Evolutionary conservation across 2,113 vertebrate species (phyloP).

Genomic region (Tringa solitaria): DNA sequence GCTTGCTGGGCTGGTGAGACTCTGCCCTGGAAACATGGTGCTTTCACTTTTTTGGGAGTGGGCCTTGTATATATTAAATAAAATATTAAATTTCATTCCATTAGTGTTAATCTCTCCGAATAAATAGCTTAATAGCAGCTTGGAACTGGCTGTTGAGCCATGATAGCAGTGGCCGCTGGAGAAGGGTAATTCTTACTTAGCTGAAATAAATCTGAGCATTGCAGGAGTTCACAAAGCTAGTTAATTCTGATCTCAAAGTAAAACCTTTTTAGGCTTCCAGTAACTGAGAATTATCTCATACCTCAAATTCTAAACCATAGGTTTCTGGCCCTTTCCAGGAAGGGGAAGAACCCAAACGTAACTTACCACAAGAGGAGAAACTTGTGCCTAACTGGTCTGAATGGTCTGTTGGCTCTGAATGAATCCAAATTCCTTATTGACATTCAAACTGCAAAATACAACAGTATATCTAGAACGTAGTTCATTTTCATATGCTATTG

Average conservation of each 20-base stretch:
- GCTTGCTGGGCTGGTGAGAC: background rate
- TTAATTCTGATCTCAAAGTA: background rate
- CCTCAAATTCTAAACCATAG: background rate
- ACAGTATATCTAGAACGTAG: background rate
- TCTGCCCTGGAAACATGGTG: background rate
- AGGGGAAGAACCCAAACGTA: background rate
- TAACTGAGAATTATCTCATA: background rate
- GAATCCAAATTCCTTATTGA: background rate
- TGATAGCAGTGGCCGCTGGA: background rate
- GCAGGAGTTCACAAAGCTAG: background rate
- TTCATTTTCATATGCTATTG: background rate
- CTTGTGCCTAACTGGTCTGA: background rate
- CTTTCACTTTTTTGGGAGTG: background rate
- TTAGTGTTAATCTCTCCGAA: background rate
- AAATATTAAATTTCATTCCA: background rate
- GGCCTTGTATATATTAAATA: background rate
- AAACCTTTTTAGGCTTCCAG: background rate
- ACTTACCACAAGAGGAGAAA: background rate
- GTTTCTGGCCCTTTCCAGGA: background rate
- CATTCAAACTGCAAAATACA: background rate
- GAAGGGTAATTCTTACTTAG: background rate
- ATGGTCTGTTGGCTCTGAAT: background rate
- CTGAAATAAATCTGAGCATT: background rate
- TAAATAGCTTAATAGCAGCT: background rate
- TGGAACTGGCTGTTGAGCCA: background rate